Conservation (phyloP, 2,113 vertebrate genomes). For the Calidris pygmaea region DNA sequence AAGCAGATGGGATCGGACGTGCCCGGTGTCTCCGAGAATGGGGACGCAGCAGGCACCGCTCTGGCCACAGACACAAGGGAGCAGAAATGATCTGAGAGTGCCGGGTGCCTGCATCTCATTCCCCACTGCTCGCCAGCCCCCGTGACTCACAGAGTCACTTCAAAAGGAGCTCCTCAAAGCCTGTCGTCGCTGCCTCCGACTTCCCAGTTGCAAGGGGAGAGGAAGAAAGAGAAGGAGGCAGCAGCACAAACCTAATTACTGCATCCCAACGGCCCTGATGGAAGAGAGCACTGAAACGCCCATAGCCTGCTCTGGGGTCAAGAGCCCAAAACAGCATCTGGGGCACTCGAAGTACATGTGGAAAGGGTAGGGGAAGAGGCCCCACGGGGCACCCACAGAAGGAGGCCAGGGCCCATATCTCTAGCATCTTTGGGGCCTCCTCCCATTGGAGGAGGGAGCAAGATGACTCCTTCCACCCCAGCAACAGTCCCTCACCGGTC, state of each 20-base stretch:
- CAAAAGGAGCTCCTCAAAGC: slow-evolving; percentile 49
- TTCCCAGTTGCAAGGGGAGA: neutral
- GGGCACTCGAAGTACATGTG: fast-evolving
- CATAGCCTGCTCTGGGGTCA: neutral
- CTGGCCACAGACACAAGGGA: neutral
- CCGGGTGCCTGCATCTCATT: fast-evolving
- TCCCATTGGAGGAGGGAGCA: neutral
- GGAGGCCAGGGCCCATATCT: neutral
- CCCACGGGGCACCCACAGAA: neutral
- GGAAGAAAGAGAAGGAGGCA: slow-evolving; percentile 20
- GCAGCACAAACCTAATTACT: slow-evolving; percentile 11
- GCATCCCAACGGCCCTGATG: neutral
- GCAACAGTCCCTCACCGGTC: neutral
- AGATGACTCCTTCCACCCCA: neutral
- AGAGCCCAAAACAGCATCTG: neutral
- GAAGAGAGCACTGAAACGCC: neutral
- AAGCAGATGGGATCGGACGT: neutral
- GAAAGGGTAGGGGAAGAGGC: neutral
- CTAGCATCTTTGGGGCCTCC: neutral
- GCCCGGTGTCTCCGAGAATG: fast-evolving
- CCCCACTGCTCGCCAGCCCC: neutral
- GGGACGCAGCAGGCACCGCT: fast-evolving
- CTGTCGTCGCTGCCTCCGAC: neutral
- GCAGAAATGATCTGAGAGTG: neutral
- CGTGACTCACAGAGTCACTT: slow-evolving; percentile 36